A percentile compares a stretch with the other conserved stretches of the same genome.
Conservation (phyloP, 2,888 invertebrate species). For the Hydrotaea cyrtoneurina region DNA sequence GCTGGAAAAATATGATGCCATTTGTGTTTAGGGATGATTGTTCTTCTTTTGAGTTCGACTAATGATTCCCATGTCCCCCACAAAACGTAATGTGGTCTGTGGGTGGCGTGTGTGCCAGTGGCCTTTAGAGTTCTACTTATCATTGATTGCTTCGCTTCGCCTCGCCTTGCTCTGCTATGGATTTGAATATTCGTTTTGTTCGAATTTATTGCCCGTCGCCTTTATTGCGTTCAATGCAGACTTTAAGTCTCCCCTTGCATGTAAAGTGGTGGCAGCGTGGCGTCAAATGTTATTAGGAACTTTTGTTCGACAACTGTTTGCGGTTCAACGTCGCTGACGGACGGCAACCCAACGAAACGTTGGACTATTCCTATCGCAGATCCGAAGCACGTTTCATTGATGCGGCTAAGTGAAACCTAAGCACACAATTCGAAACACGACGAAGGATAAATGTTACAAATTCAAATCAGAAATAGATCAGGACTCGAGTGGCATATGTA, state of each 20-base stretch:
- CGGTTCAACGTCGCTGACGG: not conserved
- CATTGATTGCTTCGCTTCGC: conserved; percentile 11
- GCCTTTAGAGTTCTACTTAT: conserved; percentile 21
- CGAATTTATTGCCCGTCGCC: conserved; percentile 42
- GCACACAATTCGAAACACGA: not conserved
- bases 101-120: conserved; percentile 8
- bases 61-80: not conserved
- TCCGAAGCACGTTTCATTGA: conserved; percentile 22
- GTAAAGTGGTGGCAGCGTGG: conserved; percentile 46
- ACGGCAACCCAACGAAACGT: not conserved
- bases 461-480: conserved; percentile 22
- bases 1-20: not conserved
- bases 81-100: conserved; percentile 28
- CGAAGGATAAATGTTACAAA: conserved; percentile 2
- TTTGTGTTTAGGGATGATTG: not conserved
- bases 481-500: not conserved
- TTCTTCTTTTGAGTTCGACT: not conserved
- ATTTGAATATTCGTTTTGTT: conserved; percentile 48
- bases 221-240: conserved; percentile 56
- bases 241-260: conserved; percentile 58
- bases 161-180: too few relatives aligned
- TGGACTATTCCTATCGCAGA: not conserved
- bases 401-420: conserved; percentile 35
- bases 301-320: not conserved
- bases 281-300: conserved; percentile 47